Percentiles rank a stretch among this genome's conserved stretches.
Evolutionary conservation across 2,888 invertebrate genomes (phyloP).

Genomic region (Trachelus stipa): DNA sequence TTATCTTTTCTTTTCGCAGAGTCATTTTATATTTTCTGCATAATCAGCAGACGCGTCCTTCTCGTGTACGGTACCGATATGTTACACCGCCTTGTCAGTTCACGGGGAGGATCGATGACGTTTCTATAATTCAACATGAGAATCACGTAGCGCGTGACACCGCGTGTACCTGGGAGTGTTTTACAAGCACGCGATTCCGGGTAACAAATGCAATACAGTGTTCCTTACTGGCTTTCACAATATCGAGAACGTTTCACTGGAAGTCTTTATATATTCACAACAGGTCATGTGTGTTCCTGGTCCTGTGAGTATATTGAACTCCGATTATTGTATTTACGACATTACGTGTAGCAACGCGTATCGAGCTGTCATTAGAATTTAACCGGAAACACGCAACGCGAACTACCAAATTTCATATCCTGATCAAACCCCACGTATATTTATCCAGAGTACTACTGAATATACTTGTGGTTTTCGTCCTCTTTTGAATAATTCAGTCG

Average conservation of each 20-base stretch:
- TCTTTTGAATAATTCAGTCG: neutral
- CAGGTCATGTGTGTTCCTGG: neutral
- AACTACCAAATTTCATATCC: neutral
- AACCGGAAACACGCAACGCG: neutral
- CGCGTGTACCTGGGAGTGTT: neutral
- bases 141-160: neutral
- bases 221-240: neutral
- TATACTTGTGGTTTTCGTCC: neutral
- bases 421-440: neutral
- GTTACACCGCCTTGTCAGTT: neutral
- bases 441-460: neutral
- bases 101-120: neutral
- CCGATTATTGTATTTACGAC: slow-evolving; percentile 21
- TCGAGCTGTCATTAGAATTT: neutral
- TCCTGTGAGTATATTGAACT: slow-evolving; percentile 28
- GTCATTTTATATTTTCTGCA: neutral
- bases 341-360: slow-evolving; percentile 12
- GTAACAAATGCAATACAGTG: neutral
- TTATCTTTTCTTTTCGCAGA: neutral
- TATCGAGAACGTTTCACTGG: neutral
- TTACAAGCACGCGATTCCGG: neutral
- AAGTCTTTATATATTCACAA: neutral
- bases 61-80: neutral
- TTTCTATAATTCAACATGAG: neutral
- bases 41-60: neutral